A percentile compares a stretch with the other conserved stretches of the same genome.
Conservation (phyloP, 2,888 invertebrate species). For the Pyrrhia umbra region DNA sequence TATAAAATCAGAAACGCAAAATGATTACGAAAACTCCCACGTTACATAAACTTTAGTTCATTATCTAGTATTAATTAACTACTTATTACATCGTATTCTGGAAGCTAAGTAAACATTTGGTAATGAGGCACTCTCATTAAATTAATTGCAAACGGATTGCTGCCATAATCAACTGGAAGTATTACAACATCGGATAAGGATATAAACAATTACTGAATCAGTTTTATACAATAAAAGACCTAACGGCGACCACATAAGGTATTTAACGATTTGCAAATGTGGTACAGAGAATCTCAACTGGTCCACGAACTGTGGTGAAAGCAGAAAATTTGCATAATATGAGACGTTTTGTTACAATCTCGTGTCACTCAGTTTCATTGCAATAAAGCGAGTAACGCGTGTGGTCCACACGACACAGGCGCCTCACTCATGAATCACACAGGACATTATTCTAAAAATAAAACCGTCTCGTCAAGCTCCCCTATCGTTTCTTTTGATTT, state of each 20-base stretch:
- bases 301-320: constrained; percentile 65
- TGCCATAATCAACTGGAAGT: constrained; percentile 29
- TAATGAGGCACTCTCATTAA: constrained; percentile 39
- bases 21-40: not conserved
- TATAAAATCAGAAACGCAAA: constrained; percentile 3
- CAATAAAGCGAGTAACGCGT: constrained; percentile 41
- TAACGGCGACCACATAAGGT: constrained; percentile 21
- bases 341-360: constrained; percentile 50
- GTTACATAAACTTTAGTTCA: not conserved
- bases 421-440: constrained; percentile 63
- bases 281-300: constrained; percentile 54
- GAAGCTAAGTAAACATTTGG: constrained; percentile 33
- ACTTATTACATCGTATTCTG: constrained; percentile 11
- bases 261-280: constrained; percentile 33
- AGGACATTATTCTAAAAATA: constrained; percentile 72
- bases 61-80: constrained; percentile 8
- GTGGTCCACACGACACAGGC: constrained; percentile 60
- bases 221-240: constrained; percentile 25
- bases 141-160: constrained; percentile 17
- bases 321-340: constrained; percentile 66
- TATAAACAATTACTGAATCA: constrained; percentile 29
- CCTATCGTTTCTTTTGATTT: constrained; percentile 67
- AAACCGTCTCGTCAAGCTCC: constrained; percentile 61
- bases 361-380: constrained; percentile 8
- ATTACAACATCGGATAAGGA: constrained; percentile 50